Percentiles rank a stretch among this genome's conserved stretches.
These are phyloP conservation scores for Triplophysa yarkandensis DNA, from an alignment of 2,797 vertebrate species.

Conservation along the genomic window DNA sequence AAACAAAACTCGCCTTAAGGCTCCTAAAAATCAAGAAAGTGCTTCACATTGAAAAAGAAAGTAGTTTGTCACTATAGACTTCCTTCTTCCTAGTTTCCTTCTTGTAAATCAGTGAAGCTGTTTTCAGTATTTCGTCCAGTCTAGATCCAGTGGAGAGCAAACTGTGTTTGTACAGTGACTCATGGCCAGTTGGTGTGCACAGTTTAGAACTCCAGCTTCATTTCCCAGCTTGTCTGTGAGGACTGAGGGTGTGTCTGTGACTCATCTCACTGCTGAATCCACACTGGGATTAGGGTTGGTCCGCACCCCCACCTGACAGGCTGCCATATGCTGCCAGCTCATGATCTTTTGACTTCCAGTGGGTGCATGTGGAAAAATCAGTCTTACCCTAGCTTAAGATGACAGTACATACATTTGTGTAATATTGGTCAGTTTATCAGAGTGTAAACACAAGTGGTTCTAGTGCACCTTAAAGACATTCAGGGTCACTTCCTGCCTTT, in stretches of 20 bases:
- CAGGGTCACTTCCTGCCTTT: neutral
- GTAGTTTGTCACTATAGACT: neutral
- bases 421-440: no score
- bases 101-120: constrained; percentile 1
- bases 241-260: constrained; percentile 47
- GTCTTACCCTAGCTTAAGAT: no score
- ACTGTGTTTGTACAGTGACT: constrained; percentile 26
- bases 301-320: constrained; percentile 45
- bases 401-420: no score
- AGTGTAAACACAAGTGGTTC: no score
- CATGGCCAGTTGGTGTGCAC: neutral
- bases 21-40: neutral
- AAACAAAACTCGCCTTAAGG: neutral
- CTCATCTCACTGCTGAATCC: constrained; percentile 41
- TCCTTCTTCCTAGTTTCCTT: neutral
- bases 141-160: neutral
- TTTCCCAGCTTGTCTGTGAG: constrained; percentile 26
- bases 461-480: no score
- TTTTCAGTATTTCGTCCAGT: constrained; percentile 6
- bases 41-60: neutral
- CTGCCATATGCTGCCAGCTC: constrained; percentile 26
- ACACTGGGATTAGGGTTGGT: constrained; percentile 42
- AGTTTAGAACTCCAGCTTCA: constrained; percentile 7
- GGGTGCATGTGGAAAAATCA: no score
- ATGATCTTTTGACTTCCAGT: no score